A percentile compares a stretch with the other conserved stretches of the same genome.
Evolutionary conservation across 2,113 vertebrate species (phyloP).

Genomic region (Acrocephalus kingi): DNA sequence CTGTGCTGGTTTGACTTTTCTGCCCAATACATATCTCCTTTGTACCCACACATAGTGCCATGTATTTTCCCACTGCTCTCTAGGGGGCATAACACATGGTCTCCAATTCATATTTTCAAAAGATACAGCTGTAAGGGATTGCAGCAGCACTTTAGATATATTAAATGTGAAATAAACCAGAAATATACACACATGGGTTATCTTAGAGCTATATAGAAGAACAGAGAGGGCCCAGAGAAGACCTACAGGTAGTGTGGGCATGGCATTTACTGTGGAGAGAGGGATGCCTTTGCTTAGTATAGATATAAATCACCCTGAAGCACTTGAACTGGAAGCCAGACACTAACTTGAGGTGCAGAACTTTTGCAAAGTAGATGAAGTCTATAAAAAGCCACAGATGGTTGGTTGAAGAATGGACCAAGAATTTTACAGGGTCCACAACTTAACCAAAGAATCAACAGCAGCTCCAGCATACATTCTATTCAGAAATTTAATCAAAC

Average conservation of each 20-base stretch:
- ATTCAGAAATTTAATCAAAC: not conserved
- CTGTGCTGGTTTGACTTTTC: not conserved
- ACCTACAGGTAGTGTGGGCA: fast-evolving
- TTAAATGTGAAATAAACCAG: not conserved
- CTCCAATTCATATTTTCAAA: not conserved
- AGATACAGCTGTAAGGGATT: fast-evolving
- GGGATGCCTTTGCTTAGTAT: not conserved
- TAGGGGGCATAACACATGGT: not conserved
- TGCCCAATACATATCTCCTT: not conserved
- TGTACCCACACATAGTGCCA: not conserved
- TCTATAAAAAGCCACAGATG: not conserved
- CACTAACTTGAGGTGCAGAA: not conserved
- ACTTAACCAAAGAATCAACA: not conserved
- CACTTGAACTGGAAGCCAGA: not conserved
- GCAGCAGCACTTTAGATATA: not conserved
- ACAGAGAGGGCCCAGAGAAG: not conserved
- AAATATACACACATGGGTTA: fast-evolving
- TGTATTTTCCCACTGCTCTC: not conserved
- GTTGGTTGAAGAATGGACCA: not conserved
- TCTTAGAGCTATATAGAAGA: fast-evolving
- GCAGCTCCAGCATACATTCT: not conserved
- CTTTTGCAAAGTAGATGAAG: not conserved
- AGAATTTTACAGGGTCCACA: not conserved
- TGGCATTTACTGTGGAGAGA: not conserved
- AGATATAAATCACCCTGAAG: not conserved